A percentile compares a stretch with the other conserved stretches of the same genome.
Evolutionary conservation across 2,113 vertebrate species (phyloP).

Genomic region (Barnardius zonarius): DNA sequence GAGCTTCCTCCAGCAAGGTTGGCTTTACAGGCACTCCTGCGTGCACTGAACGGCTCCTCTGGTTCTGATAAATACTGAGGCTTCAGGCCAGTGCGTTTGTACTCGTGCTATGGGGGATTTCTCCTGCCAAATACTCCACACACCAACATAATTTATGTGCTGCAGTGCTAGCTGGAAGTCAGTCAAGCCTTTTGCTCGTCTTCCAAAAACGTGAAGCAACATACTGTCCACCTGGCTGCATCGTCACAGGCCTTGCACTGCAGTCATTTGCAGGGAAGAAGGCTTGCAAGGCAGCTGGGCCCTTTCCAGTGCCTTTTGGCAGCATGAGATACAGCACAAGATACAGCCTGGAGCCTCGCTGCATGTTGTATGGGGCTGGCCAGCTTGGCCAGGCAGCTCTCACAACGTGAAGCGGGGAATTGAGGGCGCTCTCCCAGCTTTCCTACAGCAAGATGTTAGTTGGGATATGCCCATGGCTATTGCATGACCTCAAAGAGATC

Average conservation of each 20-base stretch:
- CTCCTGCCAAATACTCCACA: background rate
- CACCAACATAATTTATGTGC: background rate
- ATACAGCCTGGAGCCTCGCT: fast-evolving
- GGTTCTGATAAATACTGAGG: background rate
- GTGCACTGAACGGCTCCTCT: background rate
- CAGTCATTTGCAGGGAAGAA: background rate
- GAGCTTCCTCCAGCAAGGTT: background rate
- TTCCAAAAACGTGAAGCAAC: background rate
- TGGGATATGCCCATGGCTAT: background rate
- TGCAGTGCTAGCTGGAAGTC: background rate
- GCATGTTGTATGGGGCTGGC: fast-evolving
- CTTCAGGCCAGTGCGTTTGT: background rate
- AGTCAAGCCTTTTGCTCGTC: background rate
- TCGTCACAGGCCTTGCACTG: fast-evolving
- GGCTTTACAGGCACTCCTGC: background rate
- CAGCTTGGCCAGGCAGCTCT: background rate
- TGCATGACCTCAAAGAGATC: background rate
- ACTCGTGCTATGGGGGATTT: background rate
- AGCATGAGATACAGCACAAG: background rate
- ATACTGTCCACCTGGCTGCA: background rate
- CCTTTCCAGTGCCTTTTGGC: background rate
- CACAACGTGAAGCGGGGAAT: fast-evolving
- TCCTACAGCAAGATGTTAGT: background rate
- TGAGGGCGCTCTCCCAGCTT: fast-evolving
- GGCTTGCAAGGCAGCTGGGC: background rate